These are phyloP conservation scores for Hirtodrosophila histrioides DNA, from an alignment of 2,888 invertebrate genomes.

Conservation along the genomic window DNA sequence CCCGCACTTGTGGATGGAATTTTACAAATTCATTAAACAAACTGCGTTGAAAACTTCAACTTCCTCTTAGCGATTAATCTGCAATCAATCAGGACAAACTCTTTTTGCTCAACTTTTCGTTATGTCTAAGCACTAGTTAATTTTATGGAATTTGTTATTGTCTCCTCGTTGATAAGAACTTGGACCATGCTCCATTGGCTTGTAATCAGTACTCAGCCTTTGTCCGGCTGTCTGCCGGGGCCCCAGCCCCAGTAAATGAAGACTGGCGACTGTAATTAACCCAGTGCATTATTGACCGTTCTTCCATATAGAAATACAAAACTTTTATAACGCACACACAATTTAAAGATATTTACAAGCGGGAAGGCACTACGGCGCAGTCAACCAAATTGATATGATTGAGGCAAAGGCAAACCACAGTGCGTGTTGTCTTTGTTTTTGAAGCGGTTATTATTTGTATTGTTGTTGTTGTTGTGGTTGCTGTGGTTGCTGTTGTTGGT, in stretches of 20 bases:
- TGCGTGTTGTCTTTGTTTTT: constrained; percentile 50
- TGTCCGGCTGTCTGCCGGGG: constrained; percentile 5
- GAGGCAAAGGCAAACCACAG: constrained; percentile 43
- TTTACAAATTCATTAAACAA: too few species aligned
- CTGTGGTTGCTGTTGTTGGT: constrained; percentile 21
- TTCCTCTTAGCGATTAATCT: too few species aligned
- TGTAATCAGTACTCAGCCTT: constrained; percentile 47
- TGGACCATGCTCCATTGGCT: constrained; percentile 34
- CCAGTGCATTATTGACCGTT: constrained; percentile 75
- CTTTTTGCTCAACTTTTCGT: neutral
- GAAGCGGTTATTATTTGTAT: constrained; percentile 36
- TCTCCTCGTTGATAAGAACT: constrained; percentile 43
- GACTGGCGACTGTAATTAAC: constrained; percentile 74
- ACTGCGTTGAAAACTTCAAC: too few species aligned
- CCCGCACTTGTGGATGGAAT: too few species aligned
- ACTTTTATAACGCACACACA: constrained; percentile 43
- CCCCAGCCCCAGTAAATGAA: constrained; percentile 33
- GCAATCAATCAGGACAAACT: too few species aligned
- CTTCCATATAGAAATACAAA: constrained; percentile 25
- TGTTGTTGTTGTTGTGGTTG: constrained; percentile 21
- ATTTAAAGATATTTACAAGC: constrained; percentile 61
- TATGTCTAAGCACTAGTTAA: constrained; percentile 3
- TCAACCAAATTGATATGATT: constrained; percentile 72
- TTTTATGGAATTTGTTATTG: constrained; percentile 10
- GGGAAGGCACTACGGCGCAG: constrained; percentile 23